A percentile compares a stretch with the other conserved stretches of the same genome.
Evolutionary conservation across 2,113 vertebrate species (phyloP).

Genomic region (Pandion haliaetus): DNA sequence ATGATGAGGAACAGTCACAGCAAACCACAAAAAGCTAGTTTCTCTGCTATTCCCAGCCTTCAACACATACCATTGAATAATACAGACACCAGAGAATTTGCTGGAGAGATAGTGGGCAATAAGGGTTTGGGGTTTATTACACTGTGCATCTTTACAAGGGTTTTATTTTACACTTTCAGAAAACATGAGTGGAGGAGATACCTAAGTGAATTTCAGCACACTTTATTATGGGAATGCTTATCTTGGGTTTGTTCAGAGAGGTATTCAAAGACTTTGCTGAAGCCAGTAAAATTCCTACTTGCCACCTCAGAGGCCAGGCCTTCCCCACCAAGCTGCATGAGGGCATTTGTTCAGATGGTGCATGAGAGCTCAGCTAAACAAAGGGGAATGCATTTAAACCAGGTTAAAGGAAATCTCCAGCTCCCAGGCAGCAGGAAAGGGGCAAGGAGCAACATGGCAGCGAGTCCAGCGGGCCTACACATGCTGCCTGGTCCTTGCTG

Average conservation of each 20-base stretch:
- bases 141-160: background rate
- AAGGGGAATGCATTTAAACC: background rate
- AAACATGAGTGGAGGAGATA: background rate
- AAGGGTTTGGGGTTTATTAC: background rate
- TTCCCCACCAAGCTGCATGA: background rate
- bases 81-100: background rate
- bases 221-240: background rate
- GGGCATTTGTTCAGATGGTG: background rate
- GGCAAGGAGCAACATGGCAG: background rate
- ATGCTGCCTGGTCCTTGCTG: background rate
- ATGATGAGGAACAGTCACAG: background rate
- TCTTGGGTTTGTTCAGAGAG: background rate
- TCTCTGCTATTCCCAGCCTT: background rate
- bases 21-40: background rate
- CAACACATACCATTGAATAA: accelerated
- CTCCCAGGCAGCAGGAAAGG: background rate
- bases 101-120: background rate
- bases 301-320: background rate
- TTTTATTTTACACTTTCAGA: background rate
- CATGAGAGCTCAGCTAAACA: background rate
- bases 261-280: background rate
- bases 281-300: background rate
- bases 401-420: background rate
- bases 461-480: accelerated
- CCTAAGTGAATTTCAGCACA: background rate